phyloP scores from a whole-genome alignment of 2,888 invertebrate species.

The Crioceris asparagi region DNA sequence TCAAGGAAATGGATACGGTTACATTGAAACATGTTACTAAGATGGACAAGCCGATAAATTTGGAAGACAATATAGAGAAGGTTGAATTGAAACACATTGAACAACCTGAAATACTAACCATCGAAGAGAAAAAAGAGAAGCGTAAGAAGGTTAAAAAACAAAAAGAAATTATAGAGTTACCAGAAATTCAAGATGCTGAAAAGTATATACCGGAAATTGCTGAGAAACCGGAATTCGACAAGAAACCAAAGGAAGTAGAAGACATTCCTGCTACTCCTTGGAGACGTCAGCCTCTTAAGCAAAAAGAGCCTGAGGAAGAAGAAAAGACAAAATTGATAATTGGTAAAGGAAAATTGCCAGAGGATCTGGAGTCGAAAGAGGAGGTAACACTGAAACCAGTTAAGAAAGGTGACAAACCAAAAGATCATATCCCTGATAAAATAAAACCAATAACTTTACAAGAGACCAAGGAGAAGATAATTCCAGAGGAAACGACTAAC shows the following conservation, averaged over 20 bases:
- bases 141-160: conserved; percentile 11
- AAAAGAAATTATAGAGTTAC: conserved; percentile 21
- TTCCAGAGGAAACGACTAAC: conserved; percentile 25
- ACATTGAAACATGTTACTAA: too few species aligned
- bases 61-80: too few species aligned
- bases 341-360: conserved; percentile 34
- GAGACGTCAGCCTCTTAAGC: conserved; percentile 34
- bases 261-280: conserved; percentile 29
- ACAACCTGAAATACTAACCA: conserved; percentile 7
- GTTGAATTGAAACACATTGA: conserved; percentile 1
- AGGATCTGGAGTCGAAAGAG: conserved; percentile 29
- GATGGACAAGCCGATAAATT: neutral
- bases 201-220: conserved; percentile 27
- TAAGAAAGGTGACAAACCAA: conserved; percentile 24
- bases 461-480: conserved; percentile 22
- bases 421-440: conserved; percentile 29
- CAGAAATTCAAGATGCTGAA: conserved; percentile 26
- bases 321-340: conserved; percentile 30
- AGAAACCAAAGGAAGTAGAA: conserved; percentile 27
- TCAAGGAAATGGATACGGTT: neutral
- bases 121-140: conserved; percentile 20
- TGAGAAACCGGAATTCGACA: conserved; percentile 25
- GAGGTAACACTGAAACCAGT: conserved; percentile 34
- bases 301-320: conserved; percentile 26
- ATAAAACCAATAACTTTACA: conserved; percentile 29